Base-by-base conservation (phyloP, 2,888 invertebrate genomes). In the Agriopis aurantiaria region DNA sequence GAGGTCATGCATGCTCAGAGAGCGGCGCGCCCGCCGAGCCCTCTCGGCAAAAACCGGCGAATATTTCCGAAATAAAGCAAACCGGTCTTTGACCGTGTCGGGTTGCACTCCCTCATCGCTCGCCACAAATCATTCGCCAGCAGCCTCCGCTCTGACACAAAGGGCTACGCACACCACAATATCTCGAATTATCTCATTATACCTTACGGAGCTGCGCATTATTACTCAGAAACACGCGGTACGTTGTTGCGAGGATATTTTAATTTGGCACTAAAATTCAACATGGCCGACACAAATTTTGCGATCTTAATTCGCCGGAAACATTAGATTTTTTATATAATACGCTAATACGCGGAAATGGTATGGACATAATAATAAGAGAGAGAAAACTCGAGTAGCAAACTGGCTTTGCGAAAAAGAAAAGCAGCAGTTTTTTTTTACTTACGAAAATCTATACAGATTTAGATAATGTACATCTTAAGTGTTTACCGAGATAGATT, bases 51-150 rank as follows among this genome's bases (percentile, higher is more conserved):
- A 84, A 85, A 84, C 81, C 84, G 79, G 80, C 85, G 85, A 88
- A 91, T 88, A 88, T 90, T 89, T 90, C 88, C 90, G 85, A 90
- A 93, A 91, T 83, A 86, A 83, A 83, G 80, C 87, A 88, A 90
- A 92, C 92, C 93, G 93, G 93, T 93, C 91, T 89, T 91, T 91
- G 92, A 92, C 92, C 91, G 80, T 78, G 78, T 81, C 85, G 84
- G 84, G 84, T 85, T 88, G 86, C 87, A 84, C 81, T 81, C 85
- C 80, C 81, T 78, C 58, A 56, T 77, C 80, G 78, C 77, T 80
- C 75, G 75, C 79, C 80, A 87, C 89, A 90, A 89, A 89, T 89
- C 88, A 89, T 87, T 87, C 85, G 83, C 84, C 74, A 79, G 77
- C 80, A 83, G 78, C 77, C 81, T 84, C 76, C 61, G 56, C 69